Conservation (phyloP, 2,113 vertebrate species). For the Sarotherodon lohbergeri region DNA sequence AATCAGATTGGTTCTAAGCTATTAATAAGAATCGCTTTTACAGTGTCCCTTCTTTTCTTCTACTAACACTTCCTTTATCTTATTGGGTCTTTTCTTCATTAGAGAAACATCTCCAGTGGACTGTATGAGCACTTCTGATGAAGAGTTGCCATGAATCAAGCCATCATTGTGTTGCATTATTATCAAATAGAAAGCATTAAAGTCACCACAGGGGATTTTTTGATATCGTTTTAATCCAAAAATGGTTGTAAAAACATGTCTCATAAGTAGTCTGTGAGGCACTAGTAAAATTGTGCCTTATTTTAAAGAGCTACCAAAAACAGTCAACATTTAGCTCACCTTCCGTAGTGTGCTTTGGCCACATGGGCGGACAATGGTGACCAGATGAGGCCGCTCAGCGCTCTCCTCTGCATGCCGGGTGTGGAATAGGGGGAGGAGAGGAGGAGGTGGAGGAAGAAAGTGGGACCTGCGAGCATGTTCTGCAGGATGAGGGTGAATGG, state of each 20-base stretch:
- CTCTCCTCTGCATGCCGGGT: conserved; percentile 79
- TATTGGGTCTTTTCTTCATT: not conserved
- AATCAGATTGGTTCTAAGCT: not conserved
- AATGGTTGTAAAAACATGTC: not conserved
- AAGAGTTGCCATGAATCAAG: not conserved
- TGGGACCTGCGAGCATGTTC: conserved; percentile 5
- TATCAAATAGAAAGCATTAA: not conserved
- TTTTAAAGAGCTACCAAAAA: not conserved
- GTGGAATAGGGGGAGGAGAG: conserved; percentile 64
- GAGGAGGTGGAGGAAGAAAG: conserved; percentile 1
- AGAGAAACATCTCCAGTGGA: not conserved
- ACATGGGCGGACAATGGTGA: conserved; percentile 84
- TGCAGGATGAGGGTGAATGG: not conserved
- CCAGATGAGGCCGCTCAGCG: conserved; percentile 81
- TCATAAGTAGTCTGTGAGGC: not conserved
- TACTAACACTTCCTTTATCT: not conserved
- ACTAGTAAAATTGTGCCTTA: not conserved
- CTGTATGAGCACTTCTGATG: not conserved
- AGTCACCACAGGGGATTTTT: not conserved
- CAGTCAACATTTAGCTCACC: conserved; percentile 60
- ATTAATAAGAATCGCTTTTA: not conserved
- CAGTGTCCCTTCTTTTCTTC: not conserved
- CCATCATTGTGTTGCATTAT: not conserved
- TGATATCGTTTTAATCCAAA: not conserved
- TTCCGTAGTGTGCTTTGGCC: conserved; percentile 75